Base-by-base conservation (phyloP, 2,888 invertebrate genomes). In the Macroteleia sp. region DNA sequence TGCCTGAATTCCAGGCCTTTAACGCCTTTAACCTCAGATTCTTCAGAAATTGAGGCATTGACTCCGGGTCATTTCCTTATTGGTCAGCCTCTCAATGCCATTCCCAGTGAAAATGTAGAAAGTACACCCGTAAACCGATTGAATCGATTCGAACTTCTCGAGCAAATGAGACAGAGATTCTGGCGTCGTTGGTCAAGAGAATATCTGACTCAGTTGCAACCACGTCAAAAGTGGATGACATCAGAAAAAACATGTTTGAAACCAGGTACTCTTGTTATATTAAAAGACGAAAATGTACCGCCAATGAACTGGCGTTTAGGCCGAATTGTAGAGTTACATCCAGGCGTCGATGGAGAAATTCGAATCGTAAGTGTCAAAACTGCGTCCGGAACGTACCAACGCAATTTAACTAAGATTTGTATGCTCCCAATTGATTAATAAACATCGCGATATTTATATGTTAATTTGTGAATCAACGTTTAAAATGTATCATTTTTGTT, bases 51-150 rank as follows among this genome's bases (percentile, higher is more conserved):
- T 3, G 30, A 25, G 19, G 52, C 77, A 9, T 62, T 85, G 4
- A 79, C 82, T 6, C 85, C 85, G 2, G 82, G 81, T 20, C 82
- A 85, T 67, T 86, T 85, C 39, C 39, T 82, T 10, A 80, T 84
- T 30, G 82, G 84, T n/a, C 61, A 64, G 20, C 59, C 83, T 6
- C 25, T 84, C 9, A 78, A 64, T 6, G 66, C 78, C 10, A 48
- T 79, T 19, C 84, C 83, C 2, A 76, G 83, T 42, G 48, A 73
- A 19, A 75, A 81, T 59, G 12, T 79, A 1, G 25, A 28, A 9
- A 62, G 77, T 17, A 32, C 62, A n/a, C 74, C 76, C 9, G 12
- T 42, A 17, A 81, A 81, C 61, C 79, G 82, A 6, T 61, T 81
- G 16, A 75, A 62, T 36, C 73, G 79, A 8, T 85, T 73, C 67